phyloP scores from a whole-genome alignment of 1,140 invertebrate genomes.

The Drosophila trapezifrons region DNA sequence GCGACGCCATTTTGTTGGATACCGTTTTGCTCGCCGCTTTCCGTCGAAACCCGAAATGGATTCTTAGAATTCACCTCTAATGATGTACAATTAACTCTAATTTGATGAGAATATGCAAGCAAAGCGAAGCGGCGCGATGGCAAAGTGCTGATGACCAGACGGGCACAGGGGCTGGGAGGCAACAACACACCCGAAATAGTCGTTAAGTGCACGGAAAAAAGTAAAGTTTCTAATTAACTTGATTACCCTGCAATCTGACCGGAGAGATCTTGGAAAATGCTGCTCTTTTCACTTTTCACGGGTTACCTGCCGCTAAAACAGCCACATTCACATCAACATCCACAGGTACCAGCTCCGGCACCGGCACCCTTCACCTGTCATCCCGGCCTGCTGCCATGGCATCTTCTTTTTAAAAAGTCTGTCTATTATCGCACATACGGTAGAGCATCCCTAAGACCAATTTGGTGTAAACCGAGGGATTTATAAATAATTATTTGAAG shows the following conservation, averaged over 20 bases:
- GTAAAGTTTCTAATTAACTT: slow-evolving; percentile 73
- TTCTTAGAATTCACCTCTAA: slow-evolving; percentile 75
- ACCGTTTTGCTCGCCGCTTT: slow-evolving; percentile 27
- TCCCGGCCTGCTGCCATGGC: background rate
- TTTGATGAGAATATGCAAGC: slow-evolving; percentile 78
- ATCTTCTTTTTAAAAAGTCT: slow-evolving; percentile 9
- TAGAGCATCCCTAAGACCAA: background rate
- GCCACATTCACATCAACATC: background rate
- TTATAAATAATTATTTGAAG: background rate
- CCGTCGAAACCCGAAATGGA: slow-evolving; percentile 66
- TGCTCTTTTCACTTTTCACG: slow-evolving; percentile 48
- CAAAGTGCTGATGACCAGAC: slow-evolving; percentile 41
- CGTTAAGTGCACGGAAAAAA: slow-evolving; percentile 41
- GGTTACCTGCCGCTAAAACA: slow-evolving; percentile 20
- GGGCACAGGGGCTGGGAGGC: slow-evolving; percentile 7
- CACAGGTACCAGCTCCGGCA: background rate
- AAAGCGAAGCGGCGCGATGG: slow-evolving; percentile 54
- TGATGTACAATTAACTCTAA: slow-evolving; percentile 80
- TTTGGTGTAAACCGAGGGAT: background rate
- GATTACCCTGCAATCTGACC: slow-evolving; percentile 59
- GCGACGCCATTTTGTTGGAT: slow-evolving; percentile 69
- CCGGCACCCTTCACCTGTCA: slow-evolving; percentile 9
- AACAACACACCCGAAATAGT: slow-evolving; percentile 25
- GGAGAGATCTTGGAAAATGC: slow-evolving; percentile 59
- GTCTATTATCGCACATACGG: slow-evolving; percentile 4